Base-by-base conservation (phyloP, 2,797 vertebrate genomes). In the Poecilia velifera region DNA sequence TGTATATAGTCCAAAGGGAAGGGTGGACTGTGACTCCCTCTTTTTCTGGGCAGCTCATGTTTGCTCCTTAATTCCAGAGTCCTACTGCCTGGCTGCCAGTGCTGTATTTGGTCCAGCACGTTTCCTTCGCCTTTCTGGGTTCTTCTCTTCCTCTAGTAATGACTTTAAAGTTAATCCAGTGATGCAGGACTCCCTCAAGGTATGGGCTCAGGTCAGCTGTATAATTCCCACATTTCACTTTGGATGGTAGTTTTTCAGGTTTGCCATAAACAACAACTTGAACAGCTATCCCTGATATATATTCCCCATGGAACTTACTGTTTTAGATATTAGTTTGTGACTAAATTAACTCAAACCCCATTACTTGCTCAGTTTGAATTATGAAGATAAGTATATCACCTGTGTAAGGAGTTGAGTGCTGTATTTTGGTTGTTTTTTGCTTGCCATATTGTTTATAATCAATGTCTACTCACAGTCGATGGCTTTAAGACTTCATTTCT, bases 61-160 rank as follows among this genome's bases (percentile, higher is more conserved):
- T 45, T 71, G 12, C 68, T n/a, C 41, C 68, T 45, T n/a, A 71
- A 71, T n/a, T 71, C 68, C 68, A n/a, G 36, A 68, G 12, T 71
- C 25, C 25, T 45, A 71, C 39, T 71, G 10, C 25, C 12, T 71
- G 68, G 68, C 39, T 43, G 10, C 39, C 39, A 28, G 6, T n/a
- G 25, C 39, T 45, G 68, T 41, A 71, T 71, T 43, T 71, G 25
- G 39, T 71, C 25, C 39, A 45, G 41, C 41, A 71, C 25, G 2
- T 71, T 28, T 71, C 25, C 68, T 25, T 71, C 68, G 45, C 25
- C 22, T 12, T 70, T n/a, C 9, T n/a, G 22, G 39, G 25, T 70
- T 71, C 25, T n/a, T n/a, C 66, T 45, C 12, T 71, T 43, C 39
- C 2, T 43, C 41, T 71, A 43, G 4, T 41, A 25, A n/a, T 71